A percentile compares a stretch with the other conserved stretches of the same genome.
Evolutionary conservation across 2,797 vertebrate species (phyloP).

Genomic region (Darevskia nairensis): DNA sequence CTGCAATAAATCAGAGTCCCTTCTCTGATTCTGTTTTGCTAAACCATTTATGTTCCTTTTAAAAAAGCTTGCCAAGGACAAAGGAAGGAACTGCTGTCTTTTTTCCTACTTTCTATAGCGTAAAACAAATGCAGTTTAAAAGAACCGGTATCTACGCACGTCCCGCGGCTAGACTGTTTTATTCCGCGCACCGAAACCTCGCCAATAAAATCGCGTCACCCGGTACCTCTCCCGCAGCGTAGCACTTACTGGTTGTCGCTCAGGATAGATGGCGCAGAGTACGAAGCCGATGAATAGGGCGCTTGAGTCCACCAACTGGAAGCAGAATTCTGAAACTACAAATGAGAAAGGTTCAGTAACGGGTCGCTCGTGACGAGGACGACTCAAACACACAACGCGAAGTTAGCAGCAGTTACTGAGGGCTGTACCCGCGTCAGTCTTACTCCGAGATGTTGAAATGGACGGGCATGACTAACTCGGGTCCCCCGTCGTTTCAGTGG

Average conservation of each 20-base stretch:
- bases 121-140: too few species aligned
- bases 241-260: conserved; percentile 79
- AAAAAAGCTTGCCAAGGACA: not conserved
- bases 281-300: conserved; percentile 65
- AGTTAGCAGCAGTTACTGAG: not conserved
- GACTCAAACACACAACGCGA: not conserved
- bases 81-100: not conserved
- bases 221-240: not conserved
- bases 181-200: too few species aligned
- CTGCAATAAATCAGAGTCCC: too few species aligned
- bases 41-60: not conserved
- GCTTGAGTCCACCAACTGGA: conserved; percentile 66
- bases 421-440: not conserved
- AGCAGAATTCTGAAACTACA: conserved; percentile 75
- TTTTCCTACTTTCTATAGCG: not conserved
- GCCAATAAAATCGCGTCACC: too few species aligned
- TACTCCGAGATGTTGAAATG: too few species aligned
- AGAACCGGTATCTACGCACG: too few species aligned
- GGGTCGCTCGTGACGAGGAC: too few species aligned
- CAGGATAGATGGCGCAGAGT: conserved; percentile 68
- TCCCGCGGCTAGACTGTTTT: too few species aligned
- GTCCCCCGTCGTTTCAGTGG: too few species aligned
- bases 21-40: too few species aligned
- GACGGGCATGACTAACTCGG: too few species aligned
- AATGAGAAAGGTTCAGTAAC: not conserved